Conservation (phyloP, 1,140 invertebrate species). For the Drosophila varians region DNA sequence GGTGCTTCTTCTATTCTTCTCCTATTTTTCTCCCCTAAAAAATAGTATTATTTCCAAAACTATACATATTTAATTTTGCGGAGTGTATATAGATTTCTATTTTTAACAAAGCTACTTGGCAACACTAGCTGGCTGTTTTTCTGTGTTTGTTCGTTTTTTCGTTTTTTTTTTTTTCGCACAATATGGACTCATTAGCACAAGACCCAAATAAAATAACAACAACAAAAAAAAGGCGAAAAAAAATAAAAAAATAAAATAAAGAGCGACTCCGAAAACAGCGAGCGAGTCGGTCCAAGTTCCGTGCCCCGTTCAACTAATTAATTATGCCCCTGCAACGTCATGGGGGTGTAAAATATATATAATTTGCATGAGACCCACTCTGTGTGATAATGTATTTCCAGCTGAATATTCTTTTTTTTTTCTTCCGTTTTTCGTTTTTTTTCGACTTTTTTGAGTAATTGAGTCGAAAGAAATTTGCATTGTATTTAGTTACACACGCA, state of each 20-base stretch:
- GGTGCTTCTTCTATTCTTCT: not conserved
- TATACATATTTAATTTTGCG: not conserved
- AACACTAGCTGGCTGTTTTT: conserved; percentile 15
- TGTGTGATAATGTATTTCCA: conserved; percentile 60
- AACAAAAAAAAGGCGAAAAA: not conserved
- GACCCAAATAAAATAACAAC: conserved; percentile 7
- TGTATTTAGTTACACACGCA: conserved; percentile 81
- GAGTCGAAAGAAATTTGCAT: conserved; percentile 73
- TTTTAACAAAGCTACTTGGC: conserved; percentile 5
- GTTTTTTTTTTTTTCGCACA: conserved; percentile 62
- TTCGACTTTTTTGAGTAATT: conserved; percentile 56
- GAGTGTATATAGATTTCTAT: not conserved
- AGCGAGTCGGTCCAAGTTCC: conserved; percentile 46
- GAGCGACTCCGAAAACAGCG: conserved; percentile 10
- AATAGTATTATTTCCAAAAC: not conserved
- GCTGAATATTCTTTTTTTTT: conserved; percentile 38
- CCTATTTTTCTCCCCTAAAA: no score
- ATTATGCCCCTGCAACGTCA: conserved; percentile 80
- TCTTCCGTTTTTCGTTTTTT: conserved; percentile 5
- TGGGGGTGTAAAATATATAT: conserved; percentile 66
- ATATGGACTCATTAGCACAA: conserved; percentile 78
- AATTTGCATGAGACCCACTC: conserved; percentile 49
- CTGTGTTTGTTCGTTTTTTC: conserved; percentile 25
- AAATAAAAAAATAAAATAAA: conserved; percentile 18
- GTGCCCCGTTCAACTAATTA: conserved; percentile 70